Evolutionary conservation across 2,888 invertebrate genomes (phyloP).

Genomic region (Mechanitis messenoides): DNA sequence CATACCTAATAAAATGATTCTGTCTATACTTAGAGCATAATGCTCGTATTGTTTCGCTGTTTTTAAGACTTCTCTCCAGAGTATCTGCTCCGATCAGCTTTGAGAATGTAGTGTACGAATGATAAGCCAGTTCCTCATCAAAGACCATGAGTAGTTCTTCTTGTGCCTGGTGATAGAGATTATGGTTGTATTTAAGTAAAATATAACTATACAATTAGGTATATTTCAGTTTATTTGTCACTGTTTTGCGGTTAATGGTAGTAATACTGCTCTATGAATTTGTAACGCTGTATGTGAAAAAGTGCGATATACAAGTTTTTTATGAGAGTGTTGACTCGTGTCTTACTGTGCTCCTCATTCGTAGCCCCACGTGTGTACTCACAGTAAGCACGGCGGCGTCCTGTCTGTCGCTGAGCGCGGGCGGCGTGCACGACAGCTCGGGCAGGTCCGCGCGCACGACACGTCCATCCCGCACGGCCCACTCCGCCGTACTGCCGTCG

Average conservation of each 20-base stretch:
- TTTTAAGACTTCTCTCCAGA: constrained; percentile 84
- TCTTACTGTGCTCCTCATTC: too few relatives aligned
- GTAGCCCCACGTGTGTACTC: constrained; percentile 22
- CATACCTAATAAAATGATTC: constrained; percentile 48
- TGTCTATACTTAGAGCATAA: constrained; percentile 85
- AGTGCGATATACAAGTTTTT: too few relatives aligned
- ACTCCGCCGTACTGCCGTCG: constrained; percentile 78
- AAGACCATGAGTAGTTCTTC: constrained; percentile 90
- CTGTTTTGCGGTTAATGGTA: too few relatives aligned
- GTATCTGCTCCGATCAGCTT: constrained; percentile 83
- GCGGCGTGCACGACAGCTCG: constrained; percentile 79
- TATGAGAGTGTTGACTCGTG: too few relatives aligned
- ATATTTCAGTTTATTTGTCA: background rate
- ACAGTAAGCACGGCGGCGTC: constrained; percentile 52
- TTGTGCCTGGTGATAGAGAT: constrained; percentile 70
- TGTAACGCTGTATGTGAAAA: too few relatives aligned
- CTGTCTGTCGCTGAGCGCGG: constrained; percentile 55
- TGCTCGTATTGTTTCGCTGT: constrained; percentile 84
- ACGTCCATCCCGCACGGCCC: constrained; percentile 74
- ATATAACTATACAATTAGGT: background rate
- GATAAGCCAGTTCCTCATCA: constrained; percentile 88
- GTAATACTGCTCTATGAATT: too few relatives aligned
- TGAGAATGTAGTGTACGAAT: constrained; percentile 85
- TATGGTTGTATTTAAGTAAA: too few relatives aligned
- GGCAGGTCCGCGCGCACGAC: constrained; percentile 73